Conservation (phyloP, 92 coral and sea anemone genomes). For the Umimayanthus kanabou region DNA sequence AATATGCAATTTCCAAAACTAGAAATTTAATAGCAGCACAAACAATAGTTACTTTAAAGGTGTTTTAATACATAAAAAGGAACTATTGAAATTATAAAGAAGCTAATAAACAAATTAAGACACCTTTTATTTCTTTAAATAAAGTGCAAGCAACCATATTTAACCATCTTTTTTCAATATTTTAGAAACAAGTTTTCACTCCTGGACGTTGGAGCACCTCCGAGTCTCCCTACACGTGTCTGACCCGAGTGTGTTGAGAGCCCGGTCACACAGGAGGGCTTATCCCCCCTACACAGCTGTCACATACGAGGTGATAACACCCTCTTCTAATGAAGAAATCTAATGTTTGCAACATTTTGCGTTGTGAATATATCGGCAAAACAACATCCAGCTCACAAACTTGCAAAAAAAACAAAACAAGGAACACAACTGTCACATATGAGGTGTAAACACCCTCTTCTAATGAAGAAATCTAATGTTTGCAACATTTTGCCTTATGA, state of each 20-base stretch:
- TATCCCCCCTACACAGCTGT: constrained; percentile 55
- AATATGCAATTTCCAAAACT: no score
- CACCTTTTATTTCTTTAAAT: not conserved
- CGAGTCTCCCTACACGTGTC: constrained; percentile 72
- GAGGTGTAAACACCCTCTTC: not conserved
- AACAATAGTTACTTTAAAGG: no score
- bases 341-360: no score
- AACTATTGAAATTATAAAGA: no score
- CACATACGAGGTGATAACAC: constrained; percentile 61
- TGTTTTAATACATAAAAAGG: no score
- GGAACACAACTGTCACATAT: not conserved
- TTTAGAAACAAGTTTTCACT: constrained; percentile 56
- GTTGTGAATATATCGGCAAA: no score
- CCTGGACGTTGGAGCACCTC: constrained; percentile 77
- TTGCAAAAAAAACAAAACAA: no score
- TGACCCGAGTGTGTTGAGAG: constrained; percentile 55
- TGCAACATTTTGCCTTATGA: no score
- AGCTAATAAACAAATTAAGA: not conserved
- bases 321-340: not conserved
- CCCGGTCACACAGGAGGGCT: constrained; percentile 59
- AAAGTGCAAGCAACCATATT: not conserved
- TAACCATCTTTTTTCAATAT: not conserved
- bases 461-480: no score
- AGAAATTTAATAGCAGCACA: no score
- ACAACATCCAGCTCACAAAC: no score